Conservation (phyloP, 2,797 vertebrate genomes). For the Diceros bicornis region DNA sequence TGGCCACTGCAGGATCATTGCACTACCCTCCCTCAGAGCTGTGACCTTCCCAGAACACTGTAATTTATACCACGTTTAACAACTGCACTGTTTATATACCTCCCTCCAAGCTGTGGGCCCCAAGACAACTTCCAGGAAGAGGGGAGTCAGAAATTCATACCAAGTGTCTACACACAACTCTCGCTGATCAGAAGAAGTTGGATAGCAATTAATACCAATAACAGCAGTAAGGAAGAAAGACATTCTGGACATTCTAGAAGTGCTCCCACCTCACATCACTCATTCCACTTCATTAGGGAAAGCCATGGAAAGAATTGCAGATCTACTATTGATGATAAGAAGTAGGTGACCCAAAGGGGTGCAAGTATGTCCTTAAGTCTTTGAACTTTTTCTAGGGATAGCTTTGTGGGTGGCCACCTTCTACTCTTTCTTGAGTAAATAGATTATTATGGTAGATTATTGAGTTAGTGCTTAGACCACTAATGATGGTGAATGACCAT, state of each 20-base stretch:
- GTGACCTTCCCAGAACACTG: not conserved
- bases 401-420: not conserved
- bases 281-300: not conserved
- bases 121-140: not conserved
- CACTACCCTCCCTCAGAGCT: not conserved
- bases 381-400: not conserved
- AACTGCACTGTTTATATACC: not conserved
- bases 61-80: not conserved
- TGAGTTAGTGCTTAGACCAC: not conserved
- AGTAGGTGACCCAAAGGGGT: rapidly evolving
- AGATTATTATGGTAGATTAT: not conserved
- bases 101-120: not conserved
- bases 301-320: not conserved
- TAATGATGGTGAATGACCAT: not conserved
- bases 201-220: not conserved
- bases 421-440: not conserved
- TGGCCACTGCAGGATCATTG: not conserved
- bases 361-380: not conserved
- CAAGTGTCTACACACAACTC: not conserved
- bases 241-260: not conserved
- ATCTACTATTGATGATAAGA: not conserved
- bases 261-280: rapidly evolving
- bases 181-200: not conserved
- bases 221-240: not conserved
- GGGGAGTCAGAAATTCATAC: not conserved